Conservation (phyloP, 2,113 vertebrate genomes). For the Pseudois nayaur region DNA sequence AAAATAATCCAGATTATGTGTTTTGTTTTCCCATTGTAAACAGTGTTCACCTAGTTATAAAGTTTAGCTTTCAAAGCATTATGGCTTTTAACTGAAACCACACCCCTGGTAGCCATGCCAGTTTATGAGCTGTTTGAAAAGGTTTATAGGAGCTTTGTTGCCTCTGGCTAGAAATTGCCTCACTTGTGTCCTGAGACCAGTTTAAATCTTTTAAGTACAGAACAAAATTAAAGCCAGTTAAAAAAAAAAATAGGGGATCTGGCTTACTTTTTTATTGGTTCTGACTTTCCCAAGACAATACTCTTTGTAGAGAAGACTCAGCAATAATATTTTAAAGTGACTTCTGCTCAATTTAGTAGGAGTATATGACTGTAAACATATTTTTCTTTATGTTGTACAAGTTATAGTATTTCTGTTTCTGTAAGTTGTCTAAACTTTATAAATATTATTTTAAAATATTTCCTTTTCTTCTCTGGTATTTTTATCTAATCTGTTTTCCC, state of each 20-base stretch:
- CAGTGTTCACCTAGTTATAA: constrained; percentile 57
- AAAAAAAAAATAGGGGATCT: neutral
- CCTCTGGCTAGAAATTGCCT: constrained; percentile 71
- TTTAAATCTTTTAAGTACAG: constrained; percentile 45
- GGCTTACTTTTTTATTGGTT: constrained; percentile 25
- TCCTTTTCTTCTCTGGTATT: neutral
- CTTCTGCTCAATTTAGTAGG: neutral
- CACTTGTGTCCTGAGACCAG: constrained; percentile 34
- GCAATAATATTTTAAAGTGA: neutral
- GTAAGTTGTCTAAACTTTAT: neutral
- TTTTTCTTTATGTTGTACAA: constrained; percentile 5
- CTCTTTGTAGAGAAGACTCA: neutral
- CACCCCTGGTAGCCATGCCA: constrained; percentile 63
- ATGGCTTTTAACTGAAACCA: constrained; percentile 65
- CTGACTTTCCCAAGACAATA: constrained; percentile 28
- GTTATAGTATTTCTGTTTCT: neutral
- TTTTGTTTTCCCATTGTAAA: constrained; percentile 36
- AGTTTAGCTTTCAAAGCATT: constrained; percentile 62
- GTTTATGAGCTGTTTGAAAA: constrained; percentile 61
- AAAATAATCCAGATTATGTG: constrained; percentile 52
- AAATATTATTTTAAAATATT: constrained; percentile 13
- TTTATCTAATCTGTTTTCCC: neutral
- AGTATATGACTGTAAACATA: neutral
- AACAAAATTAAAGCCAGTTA: constrained; percentile 37
- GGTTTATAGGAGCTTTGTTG: constrained; percentile 61